Base-by-base conservation (phyloP, 2,797 vertebrate species). In the Holocentrus rufus region DNA sequence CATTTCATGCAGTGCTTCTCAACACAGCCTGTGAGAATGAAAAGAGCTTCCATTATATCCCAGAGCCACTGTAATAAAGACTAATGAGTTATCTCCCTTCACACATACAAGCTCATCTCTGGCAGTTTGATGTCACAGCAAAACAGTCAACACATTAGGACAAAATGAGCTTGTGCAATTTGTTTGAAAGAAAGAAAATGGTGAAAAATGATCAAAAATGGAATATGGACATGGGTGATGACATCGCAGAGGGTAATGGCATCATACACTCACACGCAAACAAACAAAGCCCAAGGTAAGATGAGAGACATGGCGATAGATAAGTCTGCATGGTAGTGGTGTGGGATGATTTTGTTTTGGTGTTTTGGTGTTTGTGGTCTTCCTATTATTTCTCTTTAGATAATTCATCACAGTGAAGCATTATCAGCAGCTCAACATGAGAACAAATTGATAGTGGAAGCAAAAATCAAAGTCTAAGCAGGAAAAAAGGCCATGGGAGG, bases 301-400 rank as follows among this genome's bases (percentile, higher is more conserved):
- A n/a, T 2, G 17, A 17, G 44, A 47, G 49, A 10, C 5, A 22
- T 27, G 18, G 54, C 14, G 13, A 30, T 57, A 57, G 54, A 57
- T 57, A 25, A 50, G 47, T 13, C 17, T 18, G n/a, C n/a, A n/a
- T n/a, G n/a, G n/a, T n/a, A n/a, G n/a, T n/a, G 20, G 59, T 20
- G 59, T 62, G 59, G 42, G 36, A 22, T 18, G 10, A 34, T 39
- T n/a, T n/a, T n/a, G n/a, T n/a, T n/a, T n/a, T n/a, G n/a, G n/a
- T n/a, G n/a, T n/a, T n/a, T n/a, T n/a, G n/a, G 59, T 61, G 59
- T 62, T 8, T 62, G 60, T 18, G 36, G 36, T 39, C 36, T 39
- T 9, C 36, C 36, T 31, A 10, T 11, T 57, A 57, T 31, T 15
- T 57, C 25, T 57, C 54, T 10, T 17, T 18, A 31, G 17, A 57